Conservation (phyloP, 2,797 vertebrate species). For the Cryptoprocta ferox region DNA sequence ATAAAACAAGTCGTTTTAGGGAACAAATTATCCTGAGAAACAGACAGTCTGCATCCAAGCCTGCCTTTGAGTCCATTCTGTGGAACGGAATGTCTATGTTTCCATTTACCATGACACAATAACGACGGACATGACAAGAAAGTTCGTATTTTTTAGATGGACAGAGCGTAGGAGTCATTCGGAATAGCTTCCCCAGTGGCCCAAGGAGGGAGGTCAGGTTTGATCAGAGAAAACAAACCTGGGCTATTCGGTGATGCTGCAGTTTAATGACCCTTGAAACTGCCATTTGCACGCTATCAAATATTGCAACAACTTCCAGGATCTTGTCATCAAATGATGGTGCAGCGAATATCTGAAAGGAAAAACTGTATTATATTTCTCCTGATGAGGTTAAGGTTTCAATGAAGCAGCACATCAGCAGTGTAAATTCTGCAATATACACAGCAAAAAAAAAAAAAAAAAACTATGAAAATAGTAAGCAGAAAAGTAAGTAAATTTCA, state of each 20-base stretch:
- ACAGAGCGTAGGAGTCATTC: neutral
- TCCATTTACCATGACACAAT: slow-evolving; percentile 19
- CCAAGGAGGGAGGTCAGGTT: neutral
- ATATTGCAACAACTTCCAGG: slow-evolving; percentile 97
- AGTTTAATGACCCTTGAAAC: slow-evolving; percentile 98
- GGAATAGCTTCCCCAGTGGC: neutral
- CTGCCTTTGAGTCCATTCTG: slow-evolving; percentile 23
- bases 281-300: slow-evolving; percentile 99
- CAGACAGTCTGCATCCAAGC: slow-evolving; percentile 36
- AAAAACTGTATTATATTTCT: slow-evolving; percentile 58
- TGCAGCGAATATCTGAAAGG: slow-evolving; percentile 95
- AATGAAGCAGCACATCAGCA: neutral
- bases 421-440: neutral
- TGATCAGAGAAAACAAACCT: slow-evolving; percentile 86
- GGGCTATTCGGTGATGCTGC: slow-evolving; percentile 98
- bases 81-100: slow-evolving; percentile 53
- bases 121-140: slow-evolving; percentile 34
- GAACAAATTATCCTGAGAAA: slow-evolving; percentile 38
- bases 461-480: neutral
- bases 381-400: neutral
- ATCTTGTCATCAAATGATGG: slow-evolving; percentile 99
- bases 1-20: slow-evolving; percentile 71
- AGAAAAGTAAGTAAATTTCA: neutral
- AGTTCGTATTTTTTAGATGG: slow-evolving; percentile 17
- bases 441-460: neutral